Conservation (phyloP, 2,888 invertebrate genomes). For the Rhabditoides inermis region DNA sequence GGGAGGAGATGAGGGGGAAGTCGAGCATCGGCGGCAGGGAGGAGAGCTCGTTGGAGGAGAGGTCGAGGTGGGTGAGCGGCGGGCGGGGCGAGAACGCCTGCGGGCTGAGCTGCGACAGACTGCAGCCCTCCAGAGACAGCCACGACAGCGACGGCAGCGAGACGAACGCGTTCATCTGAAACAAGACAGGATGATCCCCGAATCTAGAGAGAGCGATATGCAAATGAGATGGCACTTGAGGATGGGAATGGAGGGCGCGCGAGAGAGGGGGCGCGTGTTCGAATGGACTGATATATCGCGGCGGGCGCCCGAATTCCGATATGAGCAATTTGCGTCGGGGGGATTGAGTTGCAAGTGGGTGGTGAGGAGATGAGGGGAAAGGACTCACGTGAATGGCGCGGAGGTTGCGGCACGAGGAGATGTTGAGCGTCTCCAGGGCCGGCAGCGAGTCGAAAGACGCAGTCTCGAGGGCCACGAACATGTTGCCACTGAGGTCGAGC, state of each 20-base stretch:
- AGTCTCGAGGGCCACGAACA: constrained; percentile 28
- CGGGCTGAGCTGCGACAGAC: constrained; percentile 17
- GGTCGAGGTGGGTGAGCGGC: constrained; percentile 17
- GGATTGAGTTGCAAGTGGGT: too few species aligned
- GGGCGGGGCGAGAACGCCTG: constrained; percentile 25
- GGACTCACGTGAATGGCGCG: constrained; percentile 20
- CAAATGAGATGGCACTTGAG: background rate
- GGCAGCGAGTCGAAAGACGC: constrained; percentile 30
- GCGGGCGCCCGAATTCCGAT: background rate
- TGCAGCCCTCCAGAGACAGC: constrained; percentile 18
- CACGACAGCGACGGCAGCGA: constrained; percentile 20
- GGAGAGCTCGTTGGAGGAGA: constrained; percentile 18
- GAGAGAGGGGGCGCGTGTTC: background rate
- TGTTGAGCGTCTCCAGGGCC: constrained; percentile 18
- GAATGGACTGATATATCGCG: background rate
- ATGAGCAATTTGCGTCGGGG: too few species aligned
- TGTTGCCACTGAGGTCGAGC: constrained; percentile 22
- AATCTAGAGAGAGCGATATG: background rate
- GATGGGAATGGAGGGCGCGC: background rate
- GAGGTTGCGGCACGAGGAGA: constrained; percentile 22
- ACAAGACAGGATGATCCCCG: background rate
- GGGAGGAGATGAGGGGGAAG: background rate
- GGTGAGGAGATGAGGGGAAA: too few species aligned
- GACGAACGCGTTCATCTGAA: constrained; percentile 29
- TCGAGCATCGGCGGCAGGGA: background rate